These are phyloP conservation scores for Lucinisca nassula DNA, from an alignment of 2,888 invertebrate species.

Conservation along the genomic window DNA sequence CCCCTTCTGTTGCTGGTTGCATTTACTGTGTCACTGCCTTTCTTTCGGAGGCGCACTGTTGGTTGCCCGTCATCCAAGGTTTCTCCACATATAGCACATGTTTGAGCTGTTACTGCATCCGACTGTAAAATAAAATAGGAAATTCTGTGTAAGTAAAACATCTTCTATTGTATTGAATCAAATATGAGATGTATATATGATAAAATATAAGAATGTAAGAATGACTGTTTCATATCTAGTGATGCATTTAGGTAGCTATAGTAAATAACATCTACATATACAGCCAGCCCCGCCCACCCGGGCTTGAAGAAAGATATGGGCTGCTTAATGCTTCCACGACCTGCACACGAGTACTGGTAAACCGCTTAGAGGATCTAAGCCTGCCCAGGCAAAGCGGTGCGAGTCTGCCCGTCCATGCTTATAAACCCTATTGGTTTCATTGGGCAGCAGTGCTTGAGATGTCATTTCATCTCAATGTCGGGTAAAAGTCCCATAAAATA, in stretches of 20 bases:
- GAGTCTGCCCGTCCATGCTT: no score
- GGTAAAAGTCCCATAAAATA: no score
- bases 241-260: neutral
- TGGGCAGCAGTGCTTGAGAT: no score
- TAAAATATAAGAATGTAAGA: neutral
- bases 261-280: neutral
- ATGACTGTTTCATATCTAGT: neutral
- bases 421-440: no score
- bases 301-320: neutral
- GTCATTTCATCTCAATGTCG: no score
- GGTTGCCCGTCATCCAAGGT: neutral
- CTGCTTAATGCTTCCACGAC: no score
- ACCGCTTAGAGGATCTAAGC: no score
- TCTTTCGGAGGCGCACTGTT: constrained; percentile 18
- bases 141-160: no score
- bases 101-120: neutral
- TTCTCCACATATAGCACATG: constrained; percentile 11
- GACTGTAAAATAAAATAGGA: neutral
- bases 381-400: no score
- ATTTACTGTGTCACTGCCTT: constrained; percentile 22
- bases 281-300: no score
- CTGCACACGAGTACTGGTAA: no score
- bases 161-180: no score
- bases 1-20: constrained; percentile 3
- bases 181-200: neutral